phyloP scores from a whole-genome alignment of 2,888 invertebrate species.

The Eristalinus aeneus region DNA sequence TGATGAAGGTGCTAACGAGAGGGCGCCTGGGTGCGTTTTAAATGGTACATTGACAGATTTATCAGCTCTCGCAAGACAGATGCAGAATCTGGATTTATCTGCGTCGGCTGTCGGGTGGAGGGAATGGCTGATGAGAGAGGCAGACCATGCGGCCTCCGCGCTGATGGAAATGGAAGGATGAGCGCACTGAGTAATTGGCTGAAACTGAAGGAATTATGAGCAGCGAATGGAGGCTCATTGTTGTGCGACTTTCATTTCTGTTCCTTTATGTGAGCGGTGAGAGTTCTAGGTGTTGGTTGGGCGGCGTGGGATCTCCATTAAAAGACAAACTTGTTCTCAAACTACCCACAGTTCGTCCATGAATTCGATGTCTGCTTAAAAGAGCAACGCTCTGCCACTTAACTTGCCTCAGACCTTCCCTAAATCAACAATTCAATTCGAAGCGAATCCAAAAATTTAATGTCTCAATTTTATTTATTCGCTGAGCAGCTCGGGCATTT shows the following conservation, averaged over 20 bases:
- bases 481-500: neutral
- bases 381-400: neutral
- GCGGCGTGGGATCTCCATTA: no score
- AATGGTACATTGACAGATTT: slow-evolving; percentile 69
- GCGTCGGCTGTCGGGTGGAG: slow-evolving; percentile 31
- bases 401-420: neutral
- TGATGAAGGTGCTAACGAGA: slow-evolving; percentile 67
- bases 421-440: neutral
- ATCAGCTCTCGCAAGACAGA: slow-evolving; percentile 68
- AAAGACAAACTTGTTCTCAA: no score
- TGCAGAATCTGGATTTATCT: slow-evolving; percentile 57
- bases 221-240: neutral
- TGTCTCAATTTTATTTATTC: neutral
- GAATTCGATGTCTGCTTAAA: neutral
- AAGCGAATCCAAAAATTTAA: neutral
- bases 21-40: slow-evolving; percentile 68
- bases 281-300: no score
- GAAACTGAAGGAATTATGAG: slow-evolving; percentile 58
- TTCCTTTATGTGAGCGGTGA: no score
- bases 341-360: no score
- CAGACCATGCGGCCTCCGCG: neutral
- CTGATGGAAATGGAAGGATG: slow-evolving; percentile 49
- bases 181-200: slow-evolving; percentile 58
- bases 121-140: slow-evolving; percentile 25
- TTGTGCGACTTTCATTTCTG: neutral